Evolutionary conservation across 2,113 vertebrate species (phyloP), one percentile per base, ranked within the genome.

Genomic region (Marcusenius ussheri): DNA sequence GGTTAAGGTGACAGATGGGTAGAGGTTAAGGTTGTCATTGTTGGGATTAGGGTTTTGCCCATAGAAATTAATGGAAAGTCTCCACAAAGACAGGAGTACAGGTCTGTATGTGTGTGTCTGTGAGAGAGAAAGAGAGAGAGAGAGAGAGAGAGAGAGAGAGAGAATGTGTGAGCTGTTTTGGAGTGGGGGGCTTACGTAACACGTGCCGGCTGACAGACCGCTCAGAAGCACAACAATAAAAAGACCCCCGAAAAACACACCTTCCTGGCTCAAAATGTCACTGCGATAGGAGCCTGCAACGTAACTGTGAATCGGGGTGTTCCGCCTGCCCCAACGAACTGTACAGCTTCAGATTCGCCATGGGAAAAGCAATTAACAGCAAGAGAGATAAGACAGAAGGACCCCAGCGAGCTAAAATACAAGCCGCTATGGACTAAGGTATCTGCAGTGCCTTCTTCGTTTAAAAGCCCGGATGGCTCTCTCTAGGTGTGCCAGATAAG

Each of bases 301-400:
- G 21, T 77, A 86, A 56, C 90, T 74, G 66, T 86, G 89, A 89
- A 58, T 91, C 49, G 39, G 88, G 70, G 19, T 58, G 84, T 80
- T 89, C 31, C 39, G 70, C 84, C 83, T 19, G 56, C 80, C 88
- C 88, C 49, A 88, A 39, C 24, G 77, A 84, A 66, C 90, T 87
- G 70, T 66, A 89, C 47, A 89, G 49, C 49, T 58, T 10, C 62
- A 83, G 51, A 56, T 39, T 89, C 21, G 84, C 87, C 66, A 42
- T 27, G 88, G 88, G 70, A 88, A 83, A 74, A 9, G 70, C 62
- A 39, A 56, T 83, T 83, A 84, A 89, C 74, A 89, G 42, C 77
- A 51, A 51, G 83, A 66, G 21, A 51, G 84, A 83, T 87, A 47
- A 83, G 86, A 51, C 70, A 21, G n/a, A 11, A 91, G 39, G n/a